phyloP scores from a whole-genome alignment of 2,888 invertebrate species.

The Lasioglossum vierecki region DNA sequence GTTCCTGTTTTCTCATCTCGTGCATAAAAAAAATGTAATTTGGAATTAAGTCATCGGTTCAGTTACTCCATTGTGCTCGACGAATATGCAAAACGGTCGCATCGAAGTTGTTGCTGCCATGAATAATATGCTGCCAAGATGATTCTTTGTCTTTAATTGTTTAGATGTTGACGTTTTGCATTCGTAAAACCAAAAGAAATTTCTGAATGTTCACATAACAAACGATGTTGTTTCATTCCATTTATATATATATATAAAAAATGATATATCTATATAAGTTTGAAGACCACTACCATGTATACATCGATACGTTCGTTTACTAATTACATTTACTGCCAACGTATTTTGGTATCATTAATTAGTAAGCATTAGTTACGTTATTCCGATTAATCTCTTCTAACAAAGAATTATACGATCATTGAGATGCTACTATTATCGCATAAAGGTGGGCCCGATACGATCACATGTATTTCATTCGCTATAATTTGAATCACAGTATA shows the following conservation, averaged over 20 bases:
- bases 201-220: constrained; percentile 62
- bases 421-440: constrained; percentile 46
- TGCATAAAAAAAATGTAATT: constrained; percentile 39
- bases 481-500: not conserved
- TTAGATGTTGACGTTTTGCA: constrained; percentile 64
- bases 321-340: constrained; percentile 66
- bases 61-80: constrained; percentile 28
- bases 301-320: constrained; percentile 53
- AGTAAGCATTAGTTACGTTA: constrained; percentile 57
- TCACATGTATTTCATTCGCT: not conserved
- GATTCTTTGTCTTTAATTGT: constrained; percentile 64
- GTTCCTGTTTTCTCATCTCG: constrained; percentile 40
- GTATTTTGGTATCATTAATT: constrained; percentile 41
- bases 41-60: constrained; percentile 40
- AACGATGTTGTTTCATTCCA: constrained; percentile 69
- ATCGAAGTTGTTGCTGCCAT: constrained; percentile 76
- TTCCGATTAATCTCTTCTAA: constrained; percentile 37
- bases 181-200: constrained; percentile 56
- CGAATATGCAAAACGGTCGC: constrained; percentile 37
- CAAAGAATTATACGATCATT: constrained; percentile 49
- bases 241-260: constrained; percentile 60
- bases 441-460: constrained; percentile 52
- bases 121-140: constrained; percentile 78
- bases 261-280: constrained; percentile 69
- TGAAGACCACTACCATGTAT: constrained; percentile 67